Base-by-base conservation (phyloP, 2,797 vertebrate species). In the Salmo trutta region DNA sequence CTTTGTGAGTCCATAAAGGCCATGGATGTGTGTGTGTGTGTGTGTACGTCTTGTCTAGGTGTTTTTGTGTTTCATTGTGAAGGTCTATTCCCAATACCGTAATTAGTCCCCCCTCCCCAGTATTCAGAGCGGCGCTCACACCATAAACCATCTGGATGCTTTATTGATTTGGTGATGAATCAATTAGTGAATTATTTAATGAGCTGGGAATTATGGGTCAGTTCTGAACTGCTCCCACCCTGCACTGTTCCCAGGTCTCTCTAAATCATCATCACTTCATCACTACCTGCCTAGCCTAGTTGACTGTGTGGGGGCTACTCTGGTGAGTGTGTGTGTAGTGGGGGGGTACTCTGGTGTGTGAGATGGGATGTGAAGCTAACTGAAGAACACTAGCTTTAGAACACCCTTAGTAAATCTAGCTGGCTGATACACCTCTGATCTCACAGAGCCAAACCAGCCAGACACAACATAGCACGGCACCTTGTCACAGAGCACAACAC, bases 181-280 rank as follows among this genome's bases (percentile, higher is more conserved):
- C 93, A 94, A 93, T 94, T 94, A 92, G 91, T 91, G 90, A 92
- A 93, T 94, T 92, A 92, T 94, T 95, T 93, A 94, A 95, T 95
- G 93, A 94, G 93, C 88, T 87, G 87, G 86, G 90, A 91, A 95
- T 95, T 95, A 94, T 93, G 92, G 93, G 94, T 95, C 93, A 93
- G 82, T 33, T 78, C 85, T 78, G 86, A 91, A 82, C 89, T 85
- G 89, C 90, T 90, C 88, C 88, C 84, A 91, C 82, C 83, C 84
- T 74, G 75, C 84, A 77, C 62, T 85, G 88, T 76, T 87, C 82
- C 80, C 76, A 33, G 86, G 81, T 86, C 88, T 81, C 89, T 88
- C 85, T 93, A 93, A 93, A 93, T 93, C 56, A 59, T 56, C 53
- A 54, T 54, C 17, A 15, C 53, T 54, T 54, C 53, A 54, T 54